Evolutionary conservation across 1,140 invertebrate species (phyloP).

Genomic region (Calephelis virginiensis): DNA sequence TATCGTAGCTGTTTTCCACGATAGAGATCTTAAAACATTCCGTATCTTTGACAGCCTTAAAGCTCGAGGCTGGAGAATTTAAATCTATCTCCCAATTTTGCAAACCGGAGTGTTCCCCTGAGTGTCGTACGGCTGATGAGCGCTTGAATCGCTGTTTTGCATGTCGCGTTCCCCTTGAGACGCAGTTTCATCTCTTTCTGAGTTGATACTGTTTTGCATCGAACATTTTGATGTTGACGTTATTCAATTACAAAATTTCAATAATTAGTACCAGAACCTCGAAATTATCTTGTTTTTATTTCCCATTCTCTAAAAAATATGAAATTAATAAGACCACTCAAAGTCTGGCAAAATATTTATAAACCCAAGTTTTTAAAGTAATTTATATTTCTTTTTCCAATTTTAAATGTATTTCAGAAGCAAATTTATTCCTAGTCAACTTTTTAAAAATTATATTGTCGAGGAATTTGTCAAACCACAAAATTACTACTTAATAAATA

Average conservation of each 20-base stretch:
- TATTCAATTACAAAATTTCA: neutral
- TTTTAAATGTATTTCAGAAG: too few species aligned
- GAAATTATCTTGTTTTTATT: too few species aligned
- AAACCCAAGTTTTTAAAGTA: too few species aligned
- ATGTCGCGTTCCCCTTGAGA: slow-evolving; percentile 31
- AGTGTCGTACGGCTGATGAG: slow-evolving; percentile 39
- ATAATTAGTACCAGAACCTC: too few species aligned
- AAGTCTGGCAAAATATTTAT: too few species aligned
- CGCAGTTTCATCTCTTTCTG: slow-evolving; percentile 29
- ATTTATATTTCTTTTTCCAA: too few species aligned
- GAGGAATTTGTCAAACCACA: too few species aligned
- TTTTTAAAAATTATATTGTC: too few species aligned
- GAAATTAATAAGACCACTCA: too few species aligned
- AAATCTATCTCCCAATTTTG: slow-evolving; percentile 46
- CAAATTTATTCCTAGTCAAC: too few species aligned
- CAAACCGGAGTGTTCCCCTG: slow-evolving; percentile 38
- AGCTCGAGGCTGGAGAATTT: slow-evolving; percentile 24
- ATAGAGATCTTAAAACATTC: slow-evolving; percentile 3
- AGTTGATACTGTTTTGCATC: slow-evolving; percentile 34
- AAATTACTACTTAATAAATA: too few species aligned
- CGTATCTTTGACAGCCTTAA: slow-evolving; percentile 1
- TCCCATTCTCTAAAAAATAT: too few species aligned
- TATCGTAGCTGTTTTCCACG: neutral
- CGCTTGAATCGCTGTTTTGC: slow-evolving; percentile 38
- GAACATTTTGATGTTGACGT: slow-evolving; percentile 27